Evolutionary conservation across 2,888 invertebrate genomes (phyloP).

Genomic region (Dryococelus australis): DNA sequence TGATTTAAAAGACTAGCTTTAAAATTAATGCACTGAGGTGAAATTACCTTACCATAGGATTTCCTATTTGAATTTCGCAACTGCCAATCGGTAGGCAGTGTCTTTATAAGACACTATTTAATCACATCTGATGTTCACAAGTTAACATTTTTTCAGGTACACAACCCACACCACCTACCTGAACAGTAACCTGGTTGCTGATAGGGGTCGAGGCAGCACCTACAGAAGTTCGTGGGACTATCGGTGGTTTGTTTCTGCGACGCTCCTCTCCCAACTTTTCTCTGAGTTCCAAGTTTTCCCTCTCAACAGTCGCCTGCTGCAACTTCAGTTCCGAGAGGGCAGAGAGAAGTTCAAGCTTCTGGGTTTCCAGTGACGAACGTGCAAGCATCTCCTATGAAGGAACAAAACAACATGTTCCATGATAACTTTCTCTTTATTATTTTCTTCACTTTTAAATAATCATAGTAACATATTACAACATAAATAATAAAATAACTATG

Average conservation of each 20-base stretch:
- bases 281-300: conserved; percentile 84
- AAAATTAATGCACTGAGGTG: too few relatives aligned
- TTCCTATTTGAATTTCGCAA: too few relatives aligned
- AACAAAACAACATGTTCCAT: background rate
- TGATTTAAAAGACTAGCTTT: too few relatives aligned
- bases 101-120: too few relatives aligned
- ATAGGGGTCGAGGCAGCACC: conserved; percentile 56
- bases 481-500: too few relatives aligned
- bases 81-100: too few relatives aligned
- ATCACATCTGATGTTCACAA: too few relatives aligned
- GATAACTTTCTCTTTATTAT: too few relatives aligned
- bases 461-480: too few relatives aligned
- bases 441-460: too few relatives aligned
- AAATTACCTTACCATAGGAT: too few relatives aligned
- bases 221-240: conserved; percentile 58
- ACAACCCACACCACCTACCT: conserved; percentile 42
- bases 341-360: conserved; percentile 91
- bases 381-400: conserved; percentile 80
- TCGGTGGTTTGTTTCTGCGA: conserved; percentile 56
- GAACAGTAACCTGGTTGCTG: conserved; percentile 59
- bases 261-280: conserved; percentile 51
- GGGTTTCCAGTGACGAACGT: conserved; percentile 89
- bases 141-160: too few relatives aligned
- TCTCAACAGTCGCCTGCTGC: conserved; percentile 83
- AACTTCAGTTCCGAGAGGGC: conserved; percentile 92